Conservation (phyloP, 2,888 invertebrate species). For the Eilema depressum region DNA sequence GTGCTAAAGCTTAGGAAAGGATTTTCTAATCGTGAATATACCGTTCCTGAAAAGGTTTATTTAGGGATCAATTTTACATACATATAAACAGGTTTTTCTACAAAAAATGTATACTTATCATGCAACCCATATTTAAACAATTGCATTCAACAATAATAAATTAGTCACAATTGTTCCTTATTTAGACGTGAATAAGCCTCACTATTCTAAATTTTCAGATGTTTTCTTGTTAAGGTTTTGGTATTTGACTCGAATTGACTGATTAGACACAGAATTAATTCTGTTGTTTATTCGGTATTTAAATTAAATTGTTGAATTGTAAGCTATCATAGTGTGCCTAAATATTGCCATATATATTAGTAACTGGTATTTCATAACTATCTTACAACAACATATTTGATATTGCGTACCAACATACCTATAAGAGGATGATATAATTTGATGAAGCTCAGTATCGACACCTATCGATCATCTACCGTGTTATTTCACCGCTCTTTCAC, state of each 20-base stretch:
- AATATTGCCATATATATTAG: not conserved
- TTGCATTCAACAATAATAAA: not conserved
- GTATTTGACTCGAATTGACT: constrained; percentile 19
- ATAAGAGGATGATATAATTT: constrained; percentile 81
- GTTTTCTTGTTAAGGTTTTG: constrained; percentile 15
- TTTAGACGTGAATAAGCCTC: constrained; percentile 17
- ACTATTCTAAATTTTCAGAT: constrained; percentile 27
- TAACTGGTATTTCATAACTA: constrained; percentile 14
- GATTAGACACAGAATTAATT: not conserved
- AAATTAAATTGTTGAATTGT: not conserved
- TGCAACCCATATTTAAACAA: not conserved
- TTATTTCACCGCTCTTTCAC: constrained; percentile 53
- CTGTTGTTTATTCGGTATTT: not conserved
- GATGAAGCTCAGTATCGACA: constrained; percentile 66
- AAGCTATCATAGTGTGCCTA: not conserved
- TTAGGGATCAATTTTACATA: not conserved
- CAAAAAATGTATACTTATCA: not conserved
- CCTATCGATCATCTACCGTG: constrained; percentile 52
- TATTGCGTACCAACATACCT: constrained; percentile 74
- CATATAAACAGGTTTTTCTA: not conserved
- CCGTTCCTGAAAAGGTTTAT: not conserved
- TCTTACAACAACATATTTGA: constrained; percentile 62
- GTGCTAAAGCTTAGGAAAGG: too few relatives aligned
- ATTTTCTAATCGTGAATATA: not conserved
- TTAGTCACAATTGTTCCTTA: constrained; percentile 22